Percentiles rank a stretch among this genome's conserved stretches.
These are phyloP conservation scores for Phyllotreta cruciferae DNA, from an alignment of 2,888 invertebrate species.

Conservation along the genomic window DNA sequence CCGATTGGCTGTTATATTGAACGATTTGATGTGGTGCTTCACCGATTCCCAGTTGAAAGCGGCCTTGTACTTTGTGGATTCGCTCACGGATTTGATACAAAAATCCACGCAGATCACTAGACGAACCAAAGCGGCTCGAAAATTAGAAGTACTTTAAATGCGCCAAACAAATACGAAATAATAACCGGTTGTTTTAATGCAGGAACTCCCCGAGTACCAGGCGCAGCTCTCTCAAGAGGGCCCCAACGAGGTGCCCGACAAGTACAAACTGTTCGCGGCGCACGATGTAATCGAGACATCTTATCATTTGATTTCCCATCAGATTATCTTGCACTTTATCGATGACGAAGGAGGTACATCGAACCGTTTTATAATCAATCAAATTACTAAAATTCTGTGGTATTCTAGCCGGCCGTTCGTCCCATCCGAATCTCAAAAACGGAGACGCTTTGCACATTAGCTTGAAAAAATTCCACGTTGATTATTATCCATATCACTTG, in stretches of 20 bases:
- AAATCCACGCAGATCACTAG: slow-evolving; percentile 80
- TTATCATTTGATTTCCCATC: slow-evolving; percentile 91
- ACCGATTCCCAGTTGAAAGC: slow-evolving; percentile 96
- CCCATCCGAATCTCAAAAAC: slow-evolving; percentile 82
- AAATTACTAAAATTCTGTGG: too few relatives aligned
- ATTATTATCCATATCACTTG: slow-evolving; percentile 96
- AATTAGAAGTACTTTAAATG: slow-evolving; percentile 68
- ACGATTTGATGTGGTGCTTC: slow-evolving; percentile 96
- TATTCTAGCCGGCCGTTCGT: slow-evolving; percentile 77
- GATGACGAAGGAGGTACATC: slow-evolving; percentile 86
- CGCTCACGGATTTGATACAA: slow-evolving; percentile 81
- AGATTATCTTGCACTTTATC: slow-evolving; percentile 94
- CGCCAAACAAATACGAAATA: not conserved
- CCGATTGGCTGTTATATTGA: slow-evolving; percentile 88
- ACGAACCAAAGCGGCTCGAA: slow-evolving; percentile 83
- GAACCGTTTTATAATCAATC: slow-evolving; percentile 1
- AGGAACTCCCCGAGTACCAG: slow-evolving; percentile 77
- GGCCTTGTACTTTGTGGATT: slow-evolving; percentile 87
- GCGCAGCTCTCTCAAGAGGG: slow-evolving; percentile 72
- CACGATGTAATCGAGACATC: slow-evolving; percentile 98
- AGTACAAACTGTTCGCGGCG: slow-evolving; percentile 75
- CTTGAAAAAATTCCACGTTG: slow-evolving; percentile 84
- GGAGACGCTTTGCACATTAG: slow-evolving; percentile 95
- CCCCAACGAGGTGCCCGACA: slow-evolving; percentile 57
- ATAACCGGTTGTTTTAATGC: slow-evolving; percentile 48